Conservation (phyloP, 2,113 vertebrate species). For the Pachyramphus minor region DNA sequence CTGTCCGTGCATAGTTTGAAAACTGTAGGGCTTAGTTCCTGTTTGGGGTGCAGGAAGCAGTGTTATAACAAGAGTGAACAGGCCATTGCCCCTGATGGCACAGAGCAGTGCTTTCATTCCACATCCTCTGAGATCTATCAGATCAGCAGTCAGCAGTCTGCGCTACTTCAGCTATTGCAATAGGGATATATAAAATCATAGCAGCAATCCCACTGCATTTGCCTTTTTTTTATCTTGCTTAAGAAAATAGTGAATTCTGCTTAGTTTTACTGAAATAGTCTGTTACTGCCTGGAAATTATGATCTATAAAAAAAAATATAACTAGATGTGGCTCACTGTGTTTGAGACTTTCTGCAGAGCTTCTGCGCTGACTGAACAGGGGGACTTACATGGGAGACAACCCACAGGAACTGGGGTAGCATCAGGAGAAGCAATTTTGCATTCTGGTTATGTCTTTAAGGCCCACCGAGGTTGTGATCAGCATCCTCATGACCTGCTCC, state of each 20-base stretch:
- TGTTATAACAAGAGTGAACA: neutral
- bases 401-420: fast-evolving
- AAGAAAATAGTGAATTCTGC: neutral
- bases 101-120: neutral
- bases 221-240: constrained; percentile 11
- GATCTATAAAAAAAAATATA: neutral
- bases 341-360: neutral
- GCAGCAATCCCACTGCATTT: neutral
- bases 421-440: neutral
- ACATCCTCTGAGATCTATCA: neutral
- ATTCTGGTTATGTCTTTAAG: neutral
- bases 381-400: fast-evolving
- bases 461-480: neutral
- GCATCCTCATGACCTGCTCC: neutral
- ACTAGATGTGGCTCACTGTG: neutral
- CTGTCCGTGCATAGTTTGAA: neutral
- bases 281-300: neutral
- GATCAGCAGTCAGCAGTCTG: neutral
- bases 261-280: neutral
- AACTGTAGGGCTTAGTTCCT: constrained; percentile 11
- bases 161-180: neutral
- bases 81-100: neutral
- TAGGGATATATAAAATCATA: neutral
- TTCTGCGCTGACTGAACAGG: neutral
- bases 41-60: neutral